Percentiles rank a stretch among this genome's conserved stretches.
Evolutionary conservation across 2,797 vertebrate species (phyloP).

Genomic region (Microhierax caerulescens): DNA sequence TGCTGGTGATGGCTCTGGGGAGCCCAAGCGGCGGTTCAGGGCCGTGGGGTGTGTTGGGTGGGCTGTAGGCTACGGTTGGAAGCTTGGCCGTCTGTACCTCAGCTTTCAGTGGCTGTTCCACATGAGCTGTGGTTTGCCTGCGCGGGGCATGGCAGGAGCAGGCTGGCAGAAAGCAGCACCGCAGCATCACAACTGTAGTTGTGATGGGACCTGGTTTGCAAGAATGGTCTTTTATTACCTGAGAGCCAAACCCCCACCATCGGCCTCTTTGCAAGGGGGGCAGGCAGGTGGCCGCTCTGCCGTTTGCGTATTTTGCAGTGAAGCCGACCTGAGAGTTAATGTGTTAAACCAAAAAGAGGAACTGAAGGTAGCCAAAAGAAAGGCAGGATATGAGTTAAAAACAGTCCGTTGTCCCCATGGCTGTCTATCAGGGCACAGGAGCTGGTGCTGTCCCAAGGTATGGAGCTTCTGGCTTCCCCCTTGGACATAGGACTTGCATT

Average conservation of each 20-base stretch:
- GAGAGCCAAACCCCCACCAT: background rate
- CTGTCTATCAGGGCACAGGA: background rate
- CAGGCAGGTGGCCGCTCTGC: background rate
- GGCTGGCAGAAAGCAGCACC: background rate
- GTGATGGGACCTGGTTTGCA: background rate
- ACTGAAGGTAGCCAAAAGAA: background rate
- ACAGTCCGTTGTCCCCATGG: background rate
- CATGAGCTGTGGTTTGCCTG: background rate
- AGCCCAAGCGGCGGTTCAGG: fast-evolving
- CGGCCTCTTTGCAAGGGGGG: background rate
- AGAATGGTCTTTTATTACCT: background rate
- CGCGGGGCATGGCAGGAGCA: background rate
- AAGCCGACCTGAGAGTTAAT: background rate
- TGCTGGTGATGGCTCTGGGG: background rate
- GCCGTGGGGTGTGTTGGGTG: fast-evolving
- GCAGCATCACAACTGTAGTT: background rate
- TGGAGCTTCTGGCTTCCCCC: background rate
- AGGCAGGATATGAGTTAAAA: slow-evolving; percentile 51
- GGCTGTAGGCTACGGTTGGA: background rate
- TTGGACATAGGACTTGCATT: background rate
- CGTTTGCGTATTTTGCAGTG: background rate
- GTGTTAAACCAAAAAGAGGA: slow-evolving; percentile 41
- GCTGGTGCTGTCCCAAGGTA: background rate
- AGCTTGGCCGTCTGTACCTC: background rate
- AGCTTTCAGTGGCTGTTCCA: background rate